Conservation (phyloP, 2,888 invertebrate species). For the Brachypalpus laphriformis region DNA sequence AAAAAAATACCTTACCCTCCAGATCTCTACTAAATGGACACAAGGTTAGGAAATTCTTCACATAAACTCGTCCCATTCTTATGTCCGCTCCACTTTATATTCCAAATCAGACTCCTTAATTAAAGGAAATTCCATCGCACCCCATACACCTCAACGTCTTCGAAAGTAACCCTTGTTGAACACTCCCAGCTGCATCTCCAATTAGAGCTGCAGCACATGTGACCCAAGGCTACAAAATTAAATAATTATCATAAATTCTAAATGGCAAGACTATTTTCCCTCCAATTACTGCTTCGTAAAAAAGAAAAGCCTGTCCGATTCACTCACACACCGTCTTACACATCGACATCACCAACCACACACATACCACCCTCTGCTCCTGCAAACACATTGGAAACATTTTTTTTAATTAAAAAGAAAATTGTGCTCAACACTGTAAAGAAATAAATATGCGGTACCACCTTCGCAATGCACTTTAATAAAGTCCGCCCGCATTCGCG, state of each 20-base stretch:
- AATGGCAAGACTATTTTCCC: background rate
- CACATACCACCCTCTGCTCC: background rate
- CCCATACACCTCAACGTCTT: too few relatives aligned
- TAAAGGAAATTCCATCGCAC: background rate
- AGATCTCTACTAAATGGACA: background rate
- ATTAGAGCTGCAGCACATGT: slow-evolving; percentile 59
- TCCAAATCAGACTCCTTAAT: background rate
- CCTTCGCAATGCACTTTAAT: slow-evolving; percentile 47
- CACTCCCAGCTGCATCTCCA: slow-evolving; percentile 27
- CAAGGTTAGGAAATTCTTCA: slow-evolving; percentile 2
- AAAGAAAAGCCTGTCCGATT: slow-evolving; percentile 14
- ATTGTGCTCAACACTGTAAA: slow-evolving; percentile 42
- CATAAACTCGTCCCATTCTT: background rate
- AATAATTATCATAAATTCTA: slow-evolving; percentile 69
- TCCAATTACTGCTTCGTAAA: slow-evolving; percentile 37
- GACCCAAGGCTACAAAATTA: slow-evolving; percentile 55
- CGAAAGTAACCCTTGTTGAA: slow-evolving; percentile 24
- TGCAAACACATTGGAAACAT: slow-evolving; percentile 6
- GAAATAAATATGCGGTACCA: slow-evolving; percentile 42
- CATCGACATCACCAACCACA: background rate
- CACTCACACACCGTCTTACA: slow-evolving; percentile 3
- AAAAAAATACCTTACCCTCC: too few relatives aligned
- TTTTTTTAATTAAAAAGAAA: slow-evolving; percentile 69
- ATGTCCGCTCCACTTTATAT: background rate
- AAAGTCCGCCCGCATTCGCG: background rate